These are phyloP conservation scores for Eubasilissa splendida DNA, from an alignment of 2,888 invertebrate species.

Conservation along the genomic window DNA sequence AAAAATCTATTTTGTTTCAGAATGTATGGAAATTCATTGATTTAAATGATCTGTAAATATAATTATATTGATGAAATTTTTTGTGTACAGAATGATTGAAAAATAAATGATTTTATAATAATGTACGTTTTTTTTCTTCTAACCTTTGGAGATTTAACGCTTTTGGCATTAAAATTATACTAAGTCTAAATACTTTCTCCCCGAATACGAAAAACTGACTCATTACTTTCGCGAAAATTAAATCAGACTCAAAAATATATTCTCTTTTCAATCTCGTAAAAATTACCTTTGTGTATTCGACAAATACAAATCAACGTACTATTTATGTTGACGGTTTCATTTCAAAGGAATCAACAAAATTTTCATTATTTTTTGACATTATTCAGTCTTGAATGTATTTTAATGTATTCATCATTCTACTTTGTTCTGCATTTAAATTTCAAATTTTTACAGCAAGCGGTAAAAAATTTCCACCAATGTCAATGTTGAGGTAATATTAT, in stretches of 20 bases:
- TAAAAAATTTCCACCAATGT: conserved; percentile 55
- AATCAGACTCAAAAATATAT: background rate
- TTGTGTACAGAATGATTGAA: conserved; percentile 59
- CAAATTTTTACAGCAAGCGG: conserved; percentile 55
- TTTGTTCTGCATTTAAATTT: conserved; percentile 55
- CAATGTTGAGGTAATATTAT: conserved; percentile 56
- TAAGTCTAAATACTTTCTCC: background rate
- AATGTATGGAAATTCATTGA: conserved; percentile 52
- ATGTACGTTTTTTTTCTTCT: conserved; percentile 29
- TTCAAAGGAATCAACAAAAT: conserved; percentile 37
- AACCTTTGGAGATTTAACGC: background rate
- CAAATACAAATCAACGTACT: conserved; percentile 27
- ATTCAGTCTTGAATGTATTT: conserved; percentile 33
- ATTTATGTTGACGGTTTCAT: conserved; percentile 29
- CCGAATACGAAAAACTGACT: background rate
- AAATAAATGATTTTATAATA: conserved; percentile 59
- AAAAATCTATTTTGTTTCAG: conserved; percentile 40
- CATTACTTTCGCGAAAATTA: background rate
- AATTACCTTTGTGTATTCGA: conserved; percentile 22
- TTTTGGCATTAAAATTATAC: background rate
- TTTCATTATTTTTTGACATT: conserved; percentile 40
- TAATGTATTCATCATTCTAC: conserved; percentile 55
- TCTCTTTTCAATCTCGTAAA: background rate
- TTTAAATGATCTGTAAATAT: conserved; percentile 57
- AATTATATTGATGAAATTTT: conserved; percentile 56